phyloP scores from a whole-genome alignment of 2,113 vertebrate species.

The Onychostruthus taczanowskii region DNA sequence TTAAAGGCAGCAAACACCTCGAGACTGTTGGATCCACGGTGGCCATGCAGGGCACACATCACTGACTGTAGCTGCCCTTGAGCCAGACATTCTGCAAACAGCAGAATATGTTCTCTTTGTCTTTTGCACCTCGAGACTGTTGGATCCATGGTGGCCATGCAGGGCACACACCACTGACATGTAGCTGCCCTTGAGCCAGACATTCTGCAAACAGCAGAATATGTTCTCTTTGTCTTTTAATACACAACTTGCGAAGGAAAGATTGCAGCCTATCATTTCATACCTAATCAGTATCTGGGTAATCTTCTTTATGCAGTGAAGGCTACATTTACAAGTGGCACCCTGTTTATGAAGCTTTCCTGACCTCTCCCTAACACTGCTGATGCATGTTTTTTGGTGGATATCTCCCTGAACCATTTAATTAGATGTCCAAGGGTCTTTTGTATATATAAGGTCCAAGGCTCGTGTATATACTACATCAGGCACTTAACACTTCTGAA shows the following conservation, averaged over 20 bases:
- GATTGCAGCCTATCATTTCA: background rate
- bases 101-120: background rate
- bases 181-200: background rate
- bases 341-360: background rate
- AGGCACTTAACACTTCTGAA: background rate
- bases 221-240: background rate
- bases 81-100: background rate
- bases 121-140: rapidly evolving
- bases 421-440: background rate
- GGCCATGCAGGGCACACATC: background rate
- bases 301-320: background rate
- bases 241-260: background rate
- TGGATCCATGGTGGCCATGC: rapidly evolving
- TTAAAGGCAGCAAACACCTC: background rate
- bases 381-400: background rate
- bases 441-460: background rate
- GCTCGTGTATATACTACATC: background rate
- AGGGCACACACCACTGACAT: background rate
- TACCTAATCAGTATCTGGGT: background rate
- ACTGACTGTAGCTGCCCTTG: background rate
- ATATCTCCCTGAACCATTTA: background rate
- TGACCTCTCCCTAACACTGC: background rate
- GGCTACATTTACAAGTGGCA: background rate
- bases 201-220: background rate
- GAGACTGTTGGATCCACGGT: rapidly evolving